phyloP scores from a whole-genome alignment of 2,797 vertebrate species.

The Meriones psammophilus region DNA sequence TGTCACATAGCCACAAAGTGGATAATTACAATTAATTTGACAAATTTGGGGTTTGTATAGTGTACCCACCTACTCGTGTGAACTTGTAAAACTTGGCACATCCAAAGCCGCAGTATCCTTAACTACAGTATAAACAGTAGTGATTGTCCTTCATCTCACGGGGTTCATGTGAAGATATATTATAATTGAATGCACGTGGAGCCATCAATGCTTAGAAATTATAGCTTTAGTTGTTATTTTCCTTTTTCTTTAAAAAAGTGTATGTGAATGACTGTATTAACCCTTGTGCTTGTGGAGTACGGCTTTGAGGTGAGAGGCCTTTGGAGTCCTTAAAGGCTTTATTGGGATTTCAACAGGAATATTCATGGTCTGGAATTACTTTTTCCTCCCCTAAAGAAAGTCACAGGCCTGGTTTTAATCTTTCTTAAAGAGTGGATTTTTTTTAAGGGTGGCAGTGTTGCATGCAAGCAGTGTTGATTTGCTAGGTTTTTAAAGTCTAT shows the following conservation, averaged over 20 bases:
- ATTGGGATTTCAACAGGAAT: constrained; percentile 14
- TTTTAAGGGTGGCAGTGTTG: neutral
- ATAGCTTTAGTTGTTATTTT: neutral
- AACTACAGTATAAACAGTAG: neutral
- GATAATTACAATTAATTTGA: neutral
- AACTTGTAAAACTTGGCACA: neutral
- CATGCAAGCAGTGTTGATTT: neutral
- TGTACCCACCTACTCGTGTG: neutral
- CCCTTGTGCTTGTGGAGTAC: neutral
- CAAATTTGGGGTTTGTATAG: constrained; percentile 37
- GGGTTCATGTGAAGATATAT: neutral
- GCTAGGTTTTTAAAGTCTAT: neutral
- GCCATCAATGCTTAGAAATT: neutral
- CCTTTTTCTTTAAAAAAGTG: neutral
- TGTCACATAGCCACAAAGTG: neutral
- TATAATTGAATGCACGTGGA: neutral
- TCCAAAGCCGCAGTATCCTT: neutral
- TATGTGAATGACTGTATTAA: neutral
- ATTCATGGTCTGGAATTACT: neutral
- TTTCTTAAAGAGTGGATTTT: neutral
- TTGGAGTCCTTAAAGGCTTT: neutral
- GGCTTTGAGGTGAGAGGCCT: neutral
- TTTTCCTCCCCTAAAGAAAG: neutral
- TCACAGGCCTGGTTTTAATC: constrained; percentile 23
- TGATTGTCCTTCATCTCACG: neutral